These are phyloP conservation scores for Diadromus collaris DNA, from an alignment of 2,888 invertebrate genomes.

Conservation along the genomic window DNA sequence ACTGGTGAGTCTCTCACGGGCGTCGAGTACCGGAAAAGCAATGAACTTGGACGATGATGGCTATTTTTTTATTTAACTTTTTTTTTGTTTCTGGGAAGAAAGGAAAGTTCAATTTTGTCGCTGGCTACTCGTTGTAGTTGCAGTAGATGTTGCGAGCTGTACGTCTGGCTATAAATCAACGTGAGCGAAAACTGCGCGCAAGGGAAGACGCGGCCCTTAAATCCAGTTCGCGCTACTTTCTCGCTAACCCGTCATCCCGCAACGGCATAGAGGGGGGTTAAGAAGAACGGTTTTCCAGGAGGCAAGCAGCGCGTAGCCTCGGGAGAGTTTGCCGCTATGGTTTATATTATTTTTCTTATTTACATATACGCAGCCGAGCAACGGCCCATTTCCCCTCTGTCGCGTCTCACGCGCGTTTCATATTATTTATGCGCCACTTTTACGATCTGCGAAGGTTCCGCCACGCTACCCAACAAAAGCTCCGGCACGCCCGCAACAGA, in stretches of 20 bases:
- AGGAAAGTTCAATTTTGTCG: conserved; percentile 28
- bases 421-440: conserved; percentile 55
- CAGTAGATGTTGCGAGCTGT: conserved; percentile 13
- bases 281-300: conserved; percentile 39
- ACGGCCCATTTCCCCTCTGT: conserved; percentile 26
- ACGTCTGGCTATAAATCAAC: conserved; percentile 49
- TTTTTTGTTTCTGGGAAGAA: background rate
- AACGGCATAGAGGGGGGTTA: conserved; percentile 31
- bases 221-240: conserved; percentile 49
- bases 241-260: conserved; percentile 16
- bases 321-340: conserved; percentile 27
- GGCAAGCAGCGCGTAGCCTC: conserved; percentile 23
- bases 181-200: conserved; percentile 8
- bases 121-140: background rate
- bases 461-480: conserved; percentile 17
- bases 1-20: background rate
- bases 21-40: background rate
- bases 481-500: conserved; percentile 16
- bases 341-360: conserved; percentile 48
- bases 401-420: conserved; percentile 42
- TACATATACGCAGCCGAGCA: conserved; percentile 37
- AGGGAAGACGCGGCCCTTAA: conserved; percentile 38
- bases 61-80: background rate
- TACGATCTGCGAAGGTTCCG: conserved; percentile 44
- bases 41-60: conserved; percentile 3